Percentiles rank a stretch among this genome's conserved stretches.
Conservation (phyloP, 2,888 invertebrate species). For the Athripsodes cinereus region DNA sequence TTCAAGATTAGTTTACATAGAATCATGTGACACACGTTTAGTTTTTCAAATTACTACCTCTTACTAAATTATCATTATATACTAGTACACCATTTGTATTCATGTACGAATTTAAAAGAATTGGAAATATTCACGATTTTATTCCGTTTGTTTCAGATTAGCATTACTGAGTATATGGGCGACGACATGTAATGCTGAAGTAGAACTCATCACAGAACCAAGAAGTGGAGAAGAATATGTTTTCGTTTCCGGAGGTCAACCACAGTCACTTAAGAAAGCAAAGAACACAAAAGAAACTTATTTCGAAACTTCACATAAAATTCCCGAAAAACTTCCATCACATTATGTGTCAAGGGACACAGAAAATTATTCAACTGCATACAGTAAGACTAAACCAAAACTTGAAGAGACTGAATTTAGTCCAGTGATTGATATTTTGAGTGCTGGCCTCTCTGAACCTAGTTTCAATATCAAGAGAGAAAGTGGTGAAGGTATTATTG, state of each 20-base stretch:
- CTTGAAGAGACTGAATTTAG: slow-evolving; percentile 17
- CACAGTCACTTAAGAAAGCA: slow-evolving; percentile 38
- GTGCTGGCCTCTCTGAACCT: slow-evolving; percentile 11
- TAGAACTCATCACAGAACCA: slow-evolving; percentile 57
- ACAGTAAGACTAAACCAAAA: slow-evolving; percentile 19
- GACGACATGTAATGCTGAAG: slow-evolving; percentile 44
- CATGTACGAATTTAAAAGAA: neutral
- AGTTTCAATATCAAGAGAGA: slow-evolving; percentile 33
- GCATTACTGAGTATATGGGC: slow-evolving; percentile 38
- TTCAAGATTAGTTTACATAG: neutral
- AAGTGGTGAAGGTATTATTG: slow-evolving; percentile 42
- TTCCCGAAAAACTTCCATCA: slow-evolving; percentile 49
- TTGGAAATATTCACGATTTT: neutral
- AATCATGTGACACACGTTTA: neutral
- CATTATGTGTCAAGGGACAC: slow-evolving; percentile 32
- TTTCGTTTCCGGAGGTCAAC: slow-evolving; percentile 52
- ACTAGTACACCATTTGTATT: neutral
- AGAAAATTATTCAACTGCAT: slow-evolving; percentile 21
- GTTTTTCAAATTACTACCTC: neutral
- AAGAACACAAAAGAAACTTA: slow-evolving; percentile 33
- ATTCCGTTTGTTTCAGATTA: slow-evolving; percentile 41
- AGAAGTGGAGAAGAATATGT: slow-evolving; percentile 63
- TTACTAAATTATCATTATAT: neutral
- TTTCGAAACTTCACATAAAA: slow-evolving; percentile 70
- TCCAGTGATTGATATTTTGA: slow-evolving; percentile 18